Conservation (phyloP, 2,113 vertebrate genomes). For the Lipophrys pholis region DNA sequence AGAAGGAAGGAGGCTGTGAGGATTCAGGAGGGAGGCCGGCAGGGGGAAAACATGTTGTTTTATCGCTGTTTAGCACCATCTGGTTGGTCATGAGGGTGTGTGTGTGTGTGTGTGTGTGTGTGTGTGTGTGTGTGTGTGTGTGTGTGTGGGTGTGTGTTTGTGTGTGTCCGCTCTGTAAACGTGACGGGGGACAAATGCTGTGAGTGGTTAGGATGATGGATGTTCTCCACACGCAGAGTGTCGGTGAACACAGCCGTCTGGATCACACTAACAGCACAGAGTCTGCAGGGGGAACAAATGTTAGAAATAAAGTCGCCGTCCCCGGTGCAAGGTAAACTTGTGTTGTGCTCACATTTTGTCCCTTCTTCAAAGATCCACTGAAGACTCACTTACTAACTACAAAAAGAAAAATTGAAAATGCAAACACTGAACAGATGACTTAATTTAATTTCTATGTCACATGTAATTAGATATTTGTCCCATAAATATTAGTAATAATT, state of each 20-base stretch:
- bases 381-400: no score
- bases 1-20: conserved; percentile 25
- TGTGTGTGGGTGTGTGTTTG: no score
- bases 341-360: background rate
- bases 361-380: background rate
- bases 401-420: no score
- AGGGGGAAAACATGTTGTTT: conserved; percentile 32
- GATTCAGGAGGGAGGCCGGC: conserved; percentile 3
- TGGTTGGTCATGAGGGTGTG: conserved; percentile 58
- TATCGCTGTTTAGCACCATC: conserved; percentile 48
- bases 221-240: conserved; percentile 52
- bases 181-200: conserved; percentile 36
- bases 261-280: conserved; percentile 27
- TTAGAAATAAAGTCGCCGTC: background rate
- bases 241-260: conserved; percentile 46
- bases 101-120: conserved; percentile 9
- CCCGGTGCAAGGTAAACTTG: background rate
- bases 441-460: no score
- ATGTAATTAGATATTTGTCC: no score
- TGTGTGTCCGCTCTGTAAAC: background rate
- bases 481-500: no score
- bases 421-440: no score
- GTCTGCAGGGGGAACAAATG: conserved; percentile 20
- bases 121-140: no score
- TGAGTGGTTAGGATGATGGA: conserved; percentile 44